Percentiles rank a stretch among this genome's conserved stretches.
These are phyloP conservation scores for Phaethornis superciliosus DNA, from an alignment of 2,113 vertebrate species.

Conservation along the genomic window DNA sequence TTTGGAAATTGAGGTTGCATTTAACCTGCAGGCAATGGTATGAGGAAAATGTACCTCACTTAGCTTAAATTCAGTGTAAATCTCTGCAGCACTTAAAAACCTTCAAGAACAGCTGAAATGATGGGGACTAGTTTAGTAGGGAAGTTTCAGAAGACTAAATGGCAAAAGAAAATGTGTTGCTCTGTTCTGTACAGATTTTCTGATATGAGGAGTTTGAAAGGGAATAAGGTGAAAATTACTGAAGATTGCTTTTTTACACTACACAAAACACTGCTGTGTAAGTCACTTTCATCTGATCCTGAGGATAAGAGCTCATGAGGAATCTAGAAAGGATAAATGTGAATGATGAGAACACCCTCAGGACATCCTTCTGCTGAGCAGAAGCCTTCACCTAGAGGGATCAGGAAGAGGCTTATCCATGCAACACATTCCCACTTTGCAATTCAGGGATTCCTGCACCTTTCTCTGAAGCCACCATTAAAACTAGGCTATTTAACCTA, in stretches of 20 bases:
- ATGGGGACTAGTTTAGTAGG: background rate
- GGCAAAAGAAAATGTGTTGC: background rate
- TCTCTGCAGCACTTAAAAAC: background rate
- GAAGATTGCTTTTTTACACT: background rate
- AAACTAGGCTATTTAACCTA: rapidly evolving
- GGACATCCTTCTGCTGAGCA: background rate
- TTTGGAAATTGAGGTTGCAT: background rate
- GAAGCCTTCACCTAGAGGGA: background rate
- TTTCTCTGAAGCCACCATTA: background rate
- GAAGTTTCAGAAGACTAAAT: background rate
- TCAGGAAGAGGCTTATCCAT: background rate
- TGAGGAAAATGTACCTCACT: background rate
- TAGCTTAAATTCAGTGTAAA: background rate
- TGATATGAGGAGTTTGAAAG: background rate
- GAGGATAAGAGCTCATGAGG: background rate
- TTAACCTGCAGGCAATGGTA: background rate
- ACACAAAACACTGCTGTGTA: background rate
- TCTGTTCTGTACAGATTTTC: background rate
- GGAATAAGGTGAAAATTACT: background rate
- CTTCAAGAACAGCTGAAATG: background rate
- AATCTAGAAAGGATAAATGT: background rate
- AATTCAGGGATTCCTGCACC: background rate
- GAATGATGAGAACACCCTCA: background rate
- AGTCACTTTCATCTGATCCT: background rate
- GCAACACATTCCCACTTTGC: background rate